Evolutionary conservation across 2,888 invertebrate genomes (phyloP), one percentile per base, ranked within the genome.

Genomic region (Steinernema scapterisci): DNA sequence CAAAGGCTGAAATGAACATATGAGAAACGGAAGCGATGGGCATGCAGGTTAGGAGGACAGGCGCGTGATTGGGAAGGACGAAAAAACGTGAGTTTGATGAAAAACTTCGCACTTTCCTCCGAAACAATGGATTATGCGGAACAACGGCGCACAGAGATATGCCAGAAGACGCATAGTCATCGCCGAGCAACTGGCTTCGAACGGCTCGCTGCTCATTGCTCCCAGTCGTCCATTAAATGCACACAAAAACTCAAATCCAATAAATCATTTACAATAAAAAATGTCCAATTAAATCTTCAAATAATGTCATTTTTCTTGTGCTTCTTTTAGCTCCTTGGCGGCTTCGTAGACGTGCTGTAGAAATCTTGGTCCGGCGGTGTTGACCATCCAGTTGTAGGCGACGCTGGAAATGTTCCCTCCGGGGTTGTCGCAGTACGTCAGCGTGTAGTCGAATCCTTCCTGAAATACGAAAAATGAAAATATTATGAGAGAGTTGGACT

Each of bases 351-450:
- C 82, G 77, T 82, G 81, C 71, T 75, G 75, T 70, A 80, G 71
- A 44, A 83, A 83, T 63, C 80, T 75, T 38, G 85, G 89, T 6
- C 83, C 83, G 6, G 89, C 89, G 77, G 88, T 88, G 70, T 87
- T 87, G 21, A 90, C 89, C 88, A 90, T 88, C 89, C 89, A 90
- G 79, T 89, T 89, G 79, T 89, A 89, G 45, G 89, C 88, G 75
- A 88, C 84, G 43, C 87, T 81, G 0, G 90, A 90, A 76, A 90
- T 88, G 75, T 88, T 86, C 11, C 90, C 88, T 81, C 90, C 88
- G 0, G 90, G 90, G 84, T 90, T 89, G 84, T 90, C 90, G 79
- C 88, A 89, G 82, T 90, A 90, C 0, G 89, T 90, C 79, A 90
- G 84, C 13, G 90, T 88, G 84, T 90, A 90, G 79, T 90, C 89